A percentile compares a stretch with the other conserved stretches of the same genome.
These are phyloP conservation scores for Myoxocephalus aenaeus DNA, from an alignment of 2,797 vertebrate genomes.

Conservation along the genomic window DNA sequence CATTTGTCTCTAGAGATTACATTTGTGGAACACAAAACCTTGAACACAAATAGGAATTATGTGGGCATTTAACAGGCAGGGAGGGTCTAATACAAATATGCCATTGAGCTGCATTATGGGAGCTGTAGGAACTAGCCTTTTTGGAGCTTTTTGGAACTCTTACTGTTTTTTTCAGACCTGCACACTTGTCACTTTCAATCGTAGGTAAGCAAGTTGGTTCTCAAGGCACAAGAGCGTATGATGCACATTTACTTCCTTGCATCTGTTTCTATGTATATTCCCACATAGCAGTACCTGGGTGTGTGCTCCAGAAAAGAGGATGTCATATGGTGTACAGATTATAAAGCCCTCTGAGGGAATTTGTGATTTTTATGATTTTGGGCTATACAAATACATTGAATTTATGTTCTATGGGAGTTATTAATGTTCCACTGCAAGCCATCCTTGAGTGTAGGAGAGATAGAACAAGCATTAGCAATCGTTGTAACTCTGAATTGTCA, in stretches of 20 bases:
- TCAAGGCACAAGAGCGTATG: not conserved
- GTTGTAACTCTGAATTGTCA: not conserved
- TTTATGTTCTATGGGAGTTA: not conserved
- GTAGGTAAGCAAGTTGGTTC: not conserved
- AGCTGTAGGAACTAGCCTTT: not conserved
- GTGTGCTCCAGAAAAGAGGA: not conserved
- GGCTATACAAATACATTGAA: not conserved
- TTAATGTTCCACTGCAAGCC: not conserved
- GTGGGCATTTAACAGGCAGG: not conserved
- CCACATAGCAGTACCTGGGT: not conserved
- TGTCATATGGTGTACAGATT: not conserved
- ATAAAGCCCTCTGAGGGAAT: not conserved
- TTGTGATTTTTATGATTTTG: no score
- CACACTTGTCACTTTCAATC: not conserved
- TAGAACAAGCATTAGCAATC: not conserved
- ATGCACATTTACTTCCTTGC: not conserved
- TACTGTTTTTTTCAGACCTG: no score
- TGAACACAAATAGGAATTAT: not conserved
- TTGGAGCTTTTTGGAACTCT: not conserved
- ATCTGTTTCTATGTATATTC: not conserved
- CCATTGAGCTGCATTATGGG: not conserved
- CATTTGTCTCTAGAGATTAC: not conserved
- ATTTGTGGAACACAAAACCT: constrained; percentile 5
- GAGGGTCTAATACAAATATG: not conserved
- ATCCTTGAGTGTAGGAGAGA: not conserved